phyloP scores from a whole-genome alignment of 1,140 invertebrate genomes.

The Trachelipus rathkii region DNA sequence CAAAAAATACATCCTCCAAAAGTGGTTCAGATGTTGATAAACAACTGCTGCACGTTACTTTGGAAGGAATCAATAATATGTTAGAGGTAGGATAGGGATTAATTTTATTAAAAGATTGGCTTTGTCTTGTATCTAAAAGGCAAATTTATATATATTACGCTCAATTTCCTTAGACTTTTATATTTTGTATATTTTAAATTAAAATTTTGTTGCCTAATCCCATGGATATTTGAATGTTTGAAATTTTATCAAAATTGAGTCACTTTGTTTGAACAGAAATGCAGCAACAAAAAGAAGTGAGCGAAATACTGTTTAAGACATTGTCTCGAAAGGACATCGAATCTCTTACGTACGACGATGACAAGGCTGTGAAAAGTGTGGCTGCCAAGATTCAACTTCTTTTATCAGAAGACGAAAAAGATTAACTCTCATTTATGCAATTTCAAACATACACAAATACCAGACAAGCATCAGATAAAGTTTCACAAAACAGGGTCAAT shows the following conservation, averaged over 20 bases:
- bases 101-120: too few species aligned
- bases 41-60: background rate
- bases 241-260: background rate
- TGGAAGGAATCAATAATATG: background rate
- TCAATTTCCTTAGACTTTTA: too few species aligned
- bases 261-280: background rate
- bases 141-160: too few species aligned
- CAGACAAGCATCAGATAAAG: too few species aligned
- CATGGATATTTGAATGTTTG: too few species aligned
- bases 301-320: background rate
- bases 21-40: background rate
- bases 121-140: too few species aligned
- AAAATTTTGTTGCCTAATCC: too few species aligned
- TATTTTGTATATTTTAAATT: too few species aligned
- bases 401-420: background rate
- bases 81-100: background rate
- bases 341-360: background rate
- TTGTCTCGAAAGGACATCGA: background rate
- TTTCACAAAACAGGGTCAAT: too few species aligned
- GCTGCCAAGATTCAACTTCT: background rate
- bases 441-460: background rate
- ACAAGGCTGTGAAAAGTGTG: background rate
- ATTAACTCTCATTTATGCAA: background rate
- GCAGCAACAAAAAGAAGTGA: background rate
- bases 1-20: background rate